Evolutionary conservation across 2,113 vertebrate genomes (phyloP).

Genomic region (Leptodactylus fuscus): DNA sequence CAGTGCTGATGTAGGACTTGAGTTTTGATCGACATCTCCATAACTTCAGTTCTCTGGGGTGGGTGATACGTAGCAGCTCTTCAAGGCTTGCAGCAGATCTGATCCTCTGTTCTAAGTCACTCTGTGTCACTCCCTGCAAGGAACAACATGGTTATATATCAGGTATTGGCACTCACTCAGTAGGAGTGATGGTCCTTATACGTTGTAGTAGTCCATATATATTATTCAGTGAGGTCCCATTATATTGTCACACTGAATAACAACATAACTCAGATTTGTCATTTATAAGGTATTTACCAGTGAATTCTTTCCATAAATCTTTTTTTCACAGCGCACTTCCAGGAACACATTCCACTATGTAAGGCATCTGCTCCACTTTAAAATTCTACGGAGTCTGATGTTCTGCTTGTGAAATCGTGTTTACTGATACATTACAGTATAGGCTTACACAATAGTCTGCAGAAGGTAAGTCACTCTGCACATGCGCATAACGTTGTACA

Average conservation of each 20-base stretch:
- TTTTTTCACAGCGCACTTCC: conserved; percentile 13
- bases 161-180: background rate
- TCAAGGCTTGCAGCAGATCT: conserved; percentile 88
- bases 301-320: background rate
- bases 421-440: background rate
- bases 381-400: conserved; percentile 1
- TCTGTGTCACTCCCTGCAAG: conserved; percentile 69
- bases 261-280: background rate
- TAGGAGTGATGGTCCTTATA: background rate
- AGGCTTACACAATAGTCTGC: background rate
- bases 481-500: background rate
- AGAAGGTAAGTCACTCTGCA: background rate
- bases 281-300: background rate
- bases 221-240: background rate
- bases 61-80: conserved; percentile 86
- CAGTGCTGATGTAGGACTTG: conserved; percentile 75
- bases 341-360: conserved; percentile 40
- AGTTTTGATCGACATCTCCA: conserved; percentile 91
- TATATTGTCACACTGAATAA: background rate
- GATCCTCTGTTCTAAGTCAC: conserved; percentile 83
- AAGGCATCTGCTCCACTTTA: conserved; percentile 34
- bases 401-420: background rate
- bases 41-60: conserved; percentile 93
- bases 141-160: background rate
- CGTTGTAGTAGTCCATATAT: background rate